phyloP scores from a whole-genome alignment of 2,113 vertebrate genomes.

The Trichechus manatus region DNA sequence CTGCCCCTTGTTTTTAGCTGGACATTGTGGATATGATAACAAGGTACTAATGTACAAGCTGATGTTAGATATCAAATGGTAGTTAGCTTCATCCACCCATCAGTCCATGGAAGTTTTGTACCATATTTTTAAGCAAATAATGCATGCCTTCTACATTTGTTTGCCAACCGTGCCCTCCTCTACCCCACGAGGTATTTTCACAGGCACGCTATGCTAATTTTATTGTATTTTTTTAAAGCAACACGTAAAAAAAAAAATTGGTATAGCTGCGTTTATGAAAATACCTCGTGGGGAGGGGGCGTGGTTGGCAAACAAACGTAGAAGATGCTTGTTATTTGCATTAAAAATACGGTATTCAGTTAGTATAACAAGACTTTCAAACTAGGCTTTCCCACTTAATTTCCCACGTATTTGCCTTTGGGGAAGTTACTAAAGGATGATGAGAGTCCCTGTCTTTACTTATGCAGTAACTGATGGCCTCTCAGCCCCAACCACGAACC shows the following conservation, averaged over 20 bases:
- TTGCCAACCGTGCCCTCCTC: no score
- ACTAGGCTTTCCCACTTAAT: neutral
- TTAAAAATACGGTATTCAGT: neutral
- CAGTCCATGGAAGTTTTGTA: neutral
- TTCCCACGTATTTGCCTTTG: neutral
- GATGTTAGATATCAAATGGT: neutral
- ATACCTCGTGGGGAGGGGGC: no score
- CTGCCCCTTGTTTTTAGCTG: neutral
- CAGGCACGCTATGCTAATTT: no score
- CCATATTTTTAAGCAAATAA: no score
- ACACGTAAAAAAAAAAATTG: no score
- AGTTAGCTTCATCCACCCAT: neutral
- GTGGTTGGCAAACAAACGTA: no score
- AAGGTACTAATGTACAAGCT: neutral
- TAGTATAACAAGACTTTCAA: neutral
- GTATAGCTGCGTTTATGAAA: no score
- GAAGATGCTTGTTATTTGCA: no score
- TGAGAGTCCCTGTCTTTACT: neutral
- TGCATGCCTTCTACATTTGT: no score
- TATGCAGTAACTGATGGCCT: neutral
- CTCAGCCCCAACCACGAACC: neutral
- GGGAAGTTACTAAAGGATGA: neutral
- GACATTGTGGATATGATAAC: neutral
- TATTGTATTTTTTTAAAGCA: no score
- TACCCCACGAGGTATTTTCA: no score